phyloP scores from a whole-genome alignment of 1,140 invertebrate species.

The Anagrus nilaparvatae region DNA sequence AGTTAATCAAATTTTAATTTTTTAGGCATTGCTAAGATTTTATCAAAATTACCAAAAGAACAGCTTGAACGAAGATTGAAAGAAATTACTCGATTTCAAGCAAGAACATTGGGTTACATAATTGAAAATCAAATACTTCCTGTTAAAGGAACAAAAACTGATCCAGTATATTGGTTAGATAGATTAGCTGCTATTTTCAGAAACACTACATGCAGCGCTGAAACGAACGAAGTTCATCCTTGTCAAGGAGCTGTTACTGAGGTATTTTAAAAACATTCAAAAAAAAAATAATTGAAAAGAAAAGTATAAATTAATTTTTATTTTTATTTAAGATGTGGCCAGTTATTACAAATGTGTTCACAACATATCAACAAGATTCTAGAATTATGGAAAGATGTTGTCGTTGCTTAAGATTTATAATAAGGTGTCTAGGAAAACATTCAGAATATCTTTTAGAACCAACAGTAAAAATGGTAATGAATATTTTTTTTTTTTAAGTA shows the following conservation, averaged over 20 bases:
- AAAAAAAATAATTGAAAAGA: neutral
- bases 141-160: constrained; percentile 46
- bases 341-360: constrained; percentile 65
- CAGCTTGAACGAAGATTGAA: constrained; percentile 61
- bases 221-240: constrained; percentile 60
- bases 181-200: constrained; percentile 81
- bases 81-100: constrained; percentile 67
- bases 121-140: constrained; percentile 39
- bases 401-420: constrained; percentile 76
- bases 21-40: constrained; percentile 50
- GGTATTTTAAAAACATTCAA: constrained; percentile 38
- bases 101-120: constrained; percentile 52
- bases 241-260: constrained; percentile 71
- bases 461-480: constrained; percentile 61
- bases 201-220: constrained; percentile 53
- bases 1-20: no score
- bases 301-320: neutral
- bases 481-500: neutral
- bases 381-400: constrained; percentile 87
- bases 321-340: constrained; percentile 57
- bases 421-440: constrained; percentile 74
- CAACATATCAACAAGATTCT: constrained; percentile 68
- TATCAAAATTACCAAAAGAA: constrained; percentile 48
- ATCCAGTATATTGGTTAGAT: constrained; percentile 88
- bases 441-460: constrained; percentile 66